Base-by-base conservation (phyloP, 2,888 invertebrate species). In the Xestia ashworthii region DNA sequence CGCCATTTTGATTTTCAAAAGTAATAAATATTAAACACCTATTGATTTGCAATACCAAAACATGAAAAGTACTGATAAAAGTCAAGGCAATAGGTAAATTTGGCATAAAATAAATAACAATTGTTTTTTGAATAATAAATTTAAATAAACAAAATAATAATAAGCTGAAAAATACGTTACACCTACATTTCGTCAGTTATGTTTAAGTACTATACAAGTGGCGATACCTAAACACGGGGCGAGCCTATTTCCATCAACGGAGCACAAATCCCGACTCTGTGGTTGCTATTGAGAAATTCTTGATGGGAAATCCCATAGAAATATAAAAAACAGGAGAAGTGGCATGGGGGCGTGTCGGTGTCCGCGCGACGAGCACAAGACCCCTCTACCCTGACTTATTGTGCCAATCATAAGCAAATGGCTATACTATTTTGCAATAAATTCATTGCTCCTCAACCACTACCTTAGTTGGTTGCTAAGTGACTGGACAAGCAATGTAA, bases 101-200 rank as follows among this genome's bases (percentile, higher is more conserved):
- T 73, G n/a, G 60, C 66, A 78, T 78, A 68, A 32, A 11, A 71
- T 82, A 82, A 71, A 78, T 81, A 76, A 41, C 9, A 68, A 50
- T 44, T 9, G 48, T 44, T 67, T 71, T 68, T 58, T 70, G 66
- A 81, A 76, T 62, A 71, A 48, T 41, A 55, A 55, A 76, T 69
- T 74, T 64, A 14, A 60, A 76, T 71, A 60, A 58, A 71, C 32
- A 55, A 32, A n/a, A 66, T 25, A 53, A 64, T 41, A 0, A 60
- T 14, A 38, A 70, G 9, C 22, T 44, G 19, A 69, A 55, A 50
- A 14, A 66, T 68, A 71, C 71, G 64, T 48, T 41, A 48, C 46
- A 48, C 14, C 46, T 14, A 48, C 46, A 14, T 48, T 48, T 48
- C 14, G 14, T 16, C 48, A 50, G 48, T 5, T 50, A 19, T 50